Base-by-base conservation (phyloP, 1,140 invertebrate species). In the Samia ricini region DNA sequence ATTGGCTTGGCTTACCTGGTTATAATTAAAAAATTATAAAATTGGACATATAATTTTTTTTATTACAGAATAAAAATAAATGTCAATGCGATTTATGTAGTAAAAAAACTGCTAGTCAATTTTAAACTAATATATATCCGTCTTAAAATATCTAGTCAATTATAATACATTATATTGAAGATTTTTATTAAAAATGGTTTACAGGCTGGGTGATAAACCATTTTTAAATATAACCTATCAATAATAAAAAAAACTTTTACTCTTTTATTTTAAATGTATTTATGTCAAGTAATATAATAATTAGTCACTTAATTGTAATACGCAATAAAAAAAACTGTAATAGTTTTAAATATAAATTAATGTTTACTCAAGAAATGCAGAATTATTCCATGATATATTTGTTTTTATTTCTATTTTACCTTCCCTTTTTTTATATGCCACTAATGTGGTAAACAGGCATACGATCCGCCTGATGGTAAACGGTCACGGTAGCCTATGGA, bases 121-220 rank as follows among this genome's bases (percentile, higher is more conserved):
- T 24, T 59, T 21, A 19, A 36, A 42, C 4, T 42, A 1, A 33
- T 26, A 56, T 33, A 8, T 29, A 56, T 52, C 63, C 67, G 56
- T 60, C 56, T 62, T 64, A 52, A 36, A n/a, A 18, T 60, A 56
- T 77, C 68, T 80, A 76, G 77, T 81, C 77, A 79, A 74, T 68
- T 79, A 60, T 58, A 33, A 51, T 56, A 29, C 23, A 58, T 61
- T 59, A 67, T 60, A 63, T 7, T 56, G 55, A n/a, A n/a, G n/a
- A 54, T 68, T 71, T 68, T 60, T 63, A 22, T 42, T 62, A 63
- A 69, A 81, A 75, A 77, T 76, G 72, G 74, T 74, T 74, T 72
- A 65, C 70, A 71, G 76, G 83, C 81, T 85, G 83, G 83, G 83
- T 75, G 78, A 69, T 69, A 8, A 71, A 72, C 72, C 76, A 62